Evolutionary conservation across 2,888 invertebrate genomes (phyloP), one percentile per base, ranked within the genome.

Genomic region (Stenchaetothrips biformis): DNA sequence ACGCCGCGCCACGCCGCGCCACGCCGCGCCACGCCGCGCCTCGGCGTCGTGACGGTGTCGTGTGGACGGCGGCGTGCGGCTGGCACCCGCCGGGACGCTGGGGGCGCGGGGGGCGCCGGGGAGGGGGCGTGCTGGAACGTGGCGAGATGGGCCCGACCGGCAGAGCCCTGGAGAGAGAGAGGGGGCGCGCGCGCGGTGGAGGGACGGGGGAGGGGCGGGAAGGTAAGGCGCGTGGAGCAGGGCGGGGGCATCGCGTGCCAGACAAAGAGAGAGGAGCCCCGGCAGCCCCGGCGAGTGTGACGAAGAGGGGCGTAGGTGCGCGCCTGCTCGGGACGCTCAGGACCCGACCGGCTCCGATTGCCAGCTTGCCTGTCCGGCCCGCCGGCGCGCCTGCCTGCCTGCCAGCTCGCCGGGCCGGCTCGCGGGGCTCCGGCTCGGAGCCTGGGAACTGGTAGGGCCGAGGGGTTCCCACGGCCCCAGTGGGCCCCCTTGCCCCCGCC

Each of bases 391-490:
- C 37, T 37, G 37, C 37, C 37, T 37, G 37, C 37, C 37, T 37
- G 37, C 37, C 37, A 37, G 37, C 37, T 37, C 37, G 37, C 37
- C 37, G 37, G 37, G 2, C 37, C 37, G 37, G 37, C 37, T 37
- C 37, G 37, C 37, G 37, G 67, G 67, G 67, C 67, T 74, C 25
- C 25, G 67, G 67, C 67, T 74, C 67, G 25, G 67, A 74, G 67
- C 67, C 67, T 74, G 67, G 67, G 67, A 74, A 74, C 67, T 74
- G 67, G 67, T 25, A 74, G 67, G 67, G 67, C 67, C 21, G 21
- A 25, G 67, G 25, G 67, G 67, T 74, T 74, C 67, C 67, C 67
- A 74, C 67, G 67, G 67, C 67, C 67, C 67, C 67, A 74, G 67
- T 74, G 67, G 67, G 67, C 21, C 67, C 67, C 67, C 67, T 25